Evolutionary conservation across 2,113 vertebrate species (phyloP).

Genomic region (Cyprinodon tularosa): DNA sequence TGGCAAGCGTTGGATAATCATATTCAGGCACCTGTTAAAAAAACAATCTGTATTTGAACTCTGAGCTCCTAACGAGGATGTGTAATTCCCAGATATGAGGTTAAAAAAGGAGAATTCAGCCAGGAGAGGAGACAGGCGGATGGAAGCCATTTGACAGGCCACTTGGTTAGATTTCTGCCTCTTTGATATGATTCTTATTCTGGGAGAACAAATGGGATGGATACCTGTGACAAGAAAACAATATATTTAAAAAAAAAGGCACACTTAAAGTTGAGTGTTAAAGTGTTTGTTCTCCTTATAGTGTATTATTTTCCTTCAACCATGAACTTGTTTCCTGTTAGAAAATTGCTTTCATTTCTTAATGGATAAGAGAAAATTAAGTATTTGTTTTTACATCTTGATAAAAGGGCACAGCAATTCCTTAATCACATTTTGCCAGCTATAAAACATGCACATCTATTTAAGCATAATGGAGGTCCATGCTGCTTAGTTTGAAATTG

Average conservation of each 20-base stretch:
- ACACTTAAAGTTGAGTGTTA: slow-evolving; percentile 28
- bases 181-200: slow-evolving; percentile 65
- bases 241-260: slow-evolving; percentile 35
- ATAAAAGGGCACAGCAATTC: no score
- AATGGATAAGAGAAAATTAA: no score
- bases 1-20: slow-evolving; percentile 37
- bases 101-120: slow-evolving; percentile 37
- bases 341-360: no score
- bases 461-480: no score
- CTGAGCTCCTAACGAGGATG: slow-evolving; percentile 56
- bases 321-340: no score
- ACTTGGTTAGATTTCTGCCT: slow-evolving; percentile 61
- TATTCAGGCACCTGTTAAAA: slow-evolving; percentile 1
- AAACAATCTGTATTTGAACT: slow-evolving; percentile 48
- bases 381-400: no score
- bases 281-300: no score
- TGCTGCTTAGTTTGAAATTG: neutral
- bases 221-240: slow-evolving; percentile 10
- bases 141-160: slow-evolving; percentile 69
- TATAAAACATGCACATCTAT: no score
- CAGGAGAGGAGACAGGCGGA: slow-evolving; percentile 62
- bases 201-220: slow-evolving; percentile 16
- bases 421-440: no score
- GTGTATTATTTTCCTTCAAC: no score
- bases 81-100: slow-evolving; percentile 58